Percentiles rank a stretch among this genome's conserved stretches.
phyloP scores from a whole-genome alignment of 2,113 vertebrate genomes.

The Taurulus bubalis region DNA sequence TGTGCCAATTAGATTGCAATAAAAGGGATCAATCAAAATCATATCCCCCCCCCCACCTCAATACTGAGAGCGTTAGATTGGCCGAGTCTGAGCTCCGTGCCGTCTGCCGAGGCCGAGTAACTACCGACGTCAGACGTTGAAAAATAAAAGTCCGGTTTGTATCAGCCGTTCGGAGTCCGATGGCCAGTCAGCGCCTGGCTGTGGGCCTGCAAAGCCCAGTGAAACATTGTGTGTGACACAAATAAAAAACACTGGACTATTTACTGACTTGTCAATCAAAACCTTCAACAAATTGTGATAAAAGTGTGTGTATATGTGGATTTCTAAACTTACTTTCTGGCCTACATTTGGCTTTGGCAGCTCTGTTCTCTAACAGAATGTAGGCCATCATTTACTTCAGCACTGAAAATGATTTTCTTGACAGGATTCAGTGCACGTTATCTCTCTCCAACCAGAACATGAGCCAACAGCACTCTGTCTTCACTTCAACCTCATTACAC shows the following conservation, averaged over 20 bases:
- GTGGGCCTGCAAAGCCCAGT: neutral
- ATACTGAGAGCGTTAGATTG: too few species aligned
- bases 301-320: neutral
- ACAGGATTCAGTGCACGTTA: neutral
- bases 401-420: neutral
- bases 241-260: neutral
- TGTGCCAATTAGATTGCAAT: too few species aligned
- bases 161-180: neutral
- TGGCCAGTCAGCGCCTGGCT: neutral
- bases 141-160: neutral
- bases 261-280: neutral
- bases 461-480: neutral
- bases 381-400: neutral
- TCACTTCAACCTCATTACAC: neutral
- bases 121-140: neutral
- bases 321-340: neutral
- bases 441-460: neutral
- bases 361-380: neutral
- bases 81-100: too few species aligned
- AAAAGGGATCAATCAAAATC: too few species aligned
- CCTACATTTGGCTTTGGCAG: slow-evolving; percentile 5
- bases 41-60: too few species aligned
- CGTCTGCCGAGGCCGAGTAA: too few species aligned
- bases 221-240: neutral
- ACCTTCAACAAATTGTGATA: slow-evolving; percentile 1